Evolutionary conservation across 1,140 invertebrate species (phyloP).

Genomic region (Pteromalus puparum): DNA sequence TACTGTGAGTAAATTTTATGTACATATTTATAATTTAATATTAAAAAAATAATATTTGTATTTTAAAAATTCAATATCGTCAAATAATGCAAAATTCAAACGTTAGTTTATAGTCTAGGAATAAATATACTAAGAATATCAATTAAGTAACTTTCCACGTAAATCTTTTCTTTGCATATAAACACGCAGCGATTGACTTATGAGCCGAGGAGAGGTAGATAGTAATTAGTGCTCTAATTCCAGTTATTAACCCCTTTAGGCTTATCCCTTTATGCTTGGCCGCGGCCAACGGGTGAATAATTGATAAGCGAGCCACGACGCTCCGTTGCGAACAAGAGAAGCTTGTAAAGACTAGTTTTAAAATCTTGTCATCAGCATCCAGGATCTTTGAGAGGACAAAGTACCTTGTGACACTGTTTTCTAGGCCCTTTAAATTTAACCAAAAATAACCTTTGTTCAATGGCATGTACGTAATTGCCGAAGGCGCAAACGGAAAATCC

Average conservation of each 20-base stretch:
- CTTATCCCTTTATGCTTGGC: slow-evolving; percentile 18
- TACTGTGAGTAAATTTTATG: too few species aligned
- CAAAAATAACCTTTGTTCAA: too few species aligned
- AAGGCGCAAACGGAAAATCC: too few species aligned
- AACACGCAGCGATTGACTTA: slow-evolving; percentile 3
- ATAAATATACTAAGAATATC: neutral
- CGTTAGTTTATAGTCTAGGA: too few species aligned
- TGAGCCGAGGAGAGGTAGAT: neutral
- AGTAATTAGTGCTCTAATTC: slow-evolving; percentile 43
- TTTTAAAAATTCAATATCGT: too few species aligned
- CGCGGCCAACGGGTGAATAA: slow-evolving; percentile 17
- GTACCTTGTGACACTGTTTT: too few species aligned
- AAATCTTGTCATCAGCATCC: slow-evolving; percentile 9
- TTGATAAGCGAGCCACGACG: slow-evolving; percentile 23
- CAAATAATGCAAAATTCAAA: too few species aligned
- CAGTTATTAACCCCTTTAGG: slow-evolving; percentile 36
- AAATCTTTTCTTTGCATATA: slow-evolving; percentile 16
- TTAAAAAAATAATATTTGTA: too few species aligned
- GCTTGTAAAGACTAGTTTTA: slow-evolving; percentile 26
- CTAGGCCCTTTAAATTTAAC: too few species aligned
- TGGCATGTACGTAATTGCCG: too few species aligned
- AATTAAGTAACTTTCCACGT: neutral
- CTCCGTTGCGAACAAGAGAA: slow-evolving; percentile 12
- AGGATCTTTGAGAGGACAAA: too few species aligned
- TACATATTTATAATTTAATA: too few species aligned